Evolutionary conservation across 2,888 invertebrate genomes (phyloP), one percentile per base, ranked within the genome.

Genomic region (Amphipyra tragopoginis): DNA sequence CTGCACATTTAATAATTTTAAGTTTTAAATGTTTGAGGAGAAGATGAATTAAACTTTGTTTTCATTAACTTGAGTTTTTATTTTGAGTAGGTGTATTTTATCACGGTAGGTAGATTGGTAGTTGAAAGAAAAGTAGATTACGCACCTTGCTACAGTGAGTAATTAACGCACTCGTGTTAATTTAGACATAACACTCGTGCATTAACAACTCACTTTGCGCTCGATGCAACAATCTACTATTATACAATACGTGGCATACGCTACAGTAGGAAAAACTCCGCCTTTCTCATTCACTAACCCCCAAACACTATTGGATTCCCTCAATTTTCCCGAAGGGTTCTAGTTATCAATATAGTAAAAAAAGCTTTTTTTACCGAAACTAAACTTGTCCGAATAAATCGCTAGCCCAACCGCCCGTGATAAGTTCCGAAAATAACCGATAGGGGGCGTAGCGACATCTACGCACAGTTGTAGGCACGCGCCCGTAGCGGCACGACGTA

Each of bases 401-500:
- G 81, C 66, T 51, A 65, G 65, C 56, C 64, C 56, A 55, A 76
- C 65, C 67, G 58, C 65, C 72, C 65, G 66, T 64, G 73, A 65
- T 73, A 81, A 79, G 73, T 86, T 82, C 75, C 33, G 45, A 49
- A 73, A 69, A 67, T 65, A 45, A n/a, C 69, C 79, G 73, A 57
- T 39, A 81, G 85, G 75, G 85, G 83, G 81, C 81, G 81, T 50
- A 34, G 60, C 58, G 9, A 52, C 55, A 39, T 54, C 76, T 82
- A 86, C 84, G 86, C 83, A 83, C 86, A 86, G 86, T 86, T 81
- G 81, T 81, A 79, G 80, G 60, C 45, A 54, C 75, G 65, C 67
- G 72, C 63, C 59, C 78, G 85, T 81, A 79, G 83, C 75, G 29
- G 77, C 10, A 49, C 76, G 71, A 80, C 85, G 71, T 74, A 77